A percentile compares a stretch with the other conserved stretches of the same genome.
phyloP scores from a whole-genome alignment of 2,797 vertebrate genomes.

The Sebastes diploproa region DNA sequence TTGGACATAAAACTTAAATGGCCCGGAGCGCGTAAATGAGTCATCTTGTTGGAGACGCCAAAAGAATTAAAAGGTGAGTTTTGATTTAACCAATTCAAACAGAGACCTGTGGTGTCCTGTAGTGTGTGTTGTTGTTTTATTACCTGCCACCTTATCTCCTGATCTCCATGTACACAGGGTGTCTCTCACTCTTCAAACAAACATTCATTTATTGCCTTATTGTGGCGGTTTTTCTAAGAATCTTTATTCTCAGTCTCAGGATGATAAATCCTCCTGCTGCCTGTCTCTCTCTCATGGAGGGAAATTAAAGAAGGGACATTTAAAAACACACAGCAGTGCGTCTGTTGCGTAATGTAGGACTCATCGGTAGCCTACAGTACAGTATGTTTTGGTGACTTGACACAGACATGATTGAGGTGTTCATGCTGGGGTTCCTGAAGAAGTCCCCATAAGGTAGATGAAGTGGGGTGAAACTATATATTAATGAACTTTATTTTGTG shows the following conservation, averaged over 20 bases:
- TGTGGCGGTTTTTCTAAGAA: not conserved
- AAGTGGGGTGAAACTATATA: not conserved
- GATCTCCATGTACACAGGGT: not conserved
- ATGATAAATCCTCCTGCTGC: not conserved
- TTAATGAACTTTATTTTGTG: not conserved
- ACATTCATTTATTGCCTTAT: not conserved
- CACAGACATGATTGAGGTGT: not conserved
- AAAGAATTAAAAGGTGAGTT: conserved; percentile 49
- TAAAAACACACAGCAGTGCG: not conserved
- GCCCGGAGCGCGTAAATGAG: not conserved
- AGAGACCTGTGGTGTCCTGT: conserved; percentile 7
- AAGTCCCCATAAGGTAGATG: not conserved
- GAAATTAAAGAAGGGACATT: not conserved
- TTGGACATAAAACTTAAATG: conserved; percentile 15
- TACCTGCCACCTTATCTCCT: not conserved
- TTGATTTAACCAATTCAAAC: not conserved
- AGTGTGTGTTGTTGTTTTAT: not conserved
- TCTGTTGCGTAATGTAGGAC: conserved; percentile 20
- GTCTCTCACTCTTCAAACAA: not conserved
- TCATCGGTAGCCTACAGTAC: not conserved
- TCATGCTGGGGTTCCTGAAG: not conserved
- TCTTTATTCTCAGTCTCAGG: not conserved
- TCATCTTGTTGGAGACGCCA: not conserved
- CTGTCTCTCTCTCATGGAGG: not conserved
- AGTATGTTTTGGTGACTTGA: not conserved